phyloP scores from a whole-genome alignment of 1,140 invertebrate species.

The Ceratina japonica region DNA sequence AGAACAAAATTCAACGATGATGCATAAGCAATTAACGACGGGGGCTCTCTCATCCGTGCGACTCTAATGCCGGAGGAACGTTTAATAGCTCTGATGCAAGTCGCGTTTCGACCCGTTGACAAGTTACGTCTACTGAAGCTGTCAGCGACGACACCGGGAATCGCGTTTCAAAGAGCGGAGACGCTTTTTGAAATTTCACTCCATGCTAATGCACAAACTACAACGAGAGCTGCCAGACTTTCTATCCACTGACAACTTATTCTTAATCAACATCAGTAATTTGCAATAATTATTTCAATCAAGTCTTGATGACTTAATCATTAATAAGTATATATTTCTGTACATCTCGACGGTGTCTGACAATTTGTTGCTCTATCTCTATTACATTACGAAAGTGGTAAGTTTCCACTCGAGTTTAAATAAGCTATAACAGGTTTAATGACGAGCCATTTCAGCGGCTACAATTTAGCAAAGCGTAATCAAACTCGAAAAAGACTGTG shows the following conservation, averaged over 20 bases:
- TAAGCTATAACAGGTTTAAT: not conserved
- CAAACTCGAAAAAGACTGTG: not conserved
- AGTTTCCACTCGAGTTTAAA: not conserved
- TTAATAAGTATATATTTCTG: no score
- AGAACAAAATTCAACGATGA: slow-evolving; percentile 54
- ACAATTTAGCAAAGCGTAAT: not conserved
- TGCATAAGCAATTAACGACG: slow-evolving; percentile 62
- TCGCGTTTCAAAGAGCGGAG: slow-evolving; percentile 30
- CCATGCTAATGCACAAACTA: not conserved
- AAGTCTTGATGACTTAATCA: no score
- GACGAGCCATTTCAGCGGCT: not conserved
- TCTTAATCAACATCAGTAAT: not conserved
- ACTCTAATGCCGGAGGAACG: slow-evolving; percentile 53
- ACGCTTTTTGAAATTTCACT: slow-evolving; percentile 35
- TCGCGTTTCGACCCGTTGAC: slow-evolving; percentile 16
- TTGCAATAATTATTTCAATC: not conserved
- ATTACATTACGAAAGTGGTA: not conserved
- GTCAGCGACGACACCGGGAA: slow-evolving; percentile 28
- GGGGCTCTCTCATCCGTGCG: slow-evolving; percentile 20
- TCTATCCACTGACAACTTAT: not conserved
- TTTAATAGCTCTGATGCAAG: slow-evolving; percentile 54
- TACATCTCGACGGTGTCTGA: no score
- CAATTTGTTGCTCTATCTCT: no score
- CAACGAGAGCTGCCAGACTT: not conserved
- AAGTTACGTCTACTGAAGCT: slow-evolving; percentile 36